A percentile compares a stretch with the other conserved stretches of the same genome.
Evolutionary conservation across 2,113 vertebrate genomes (phyloP).

Genomic region (Thunnus thynnus): DNA sequence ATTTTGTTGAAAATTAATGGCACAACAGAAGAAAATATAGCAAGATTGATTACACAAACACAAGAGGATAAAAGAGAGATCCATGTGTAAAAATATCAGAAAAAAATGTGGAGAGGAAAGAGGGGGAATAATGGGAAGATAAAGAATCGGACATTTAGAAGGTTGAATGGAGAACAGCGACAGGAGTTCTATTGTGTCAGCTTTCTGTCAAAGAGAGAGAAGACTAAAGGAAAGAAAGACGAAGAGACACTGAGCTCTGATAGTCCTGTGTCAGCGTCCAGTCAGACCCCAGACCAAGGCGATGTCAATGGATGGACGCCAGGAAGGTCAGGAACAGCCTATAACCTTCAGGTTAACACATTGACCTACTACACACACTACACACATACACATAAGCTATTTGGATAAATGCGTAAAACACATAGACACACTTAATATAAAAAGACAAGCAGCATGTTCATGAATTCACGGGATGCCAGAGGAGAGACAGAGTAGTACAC

Average conservation of each 20-base stretch:
- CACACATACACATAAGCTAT: background rate
- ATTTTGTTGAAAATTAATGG: background rate
- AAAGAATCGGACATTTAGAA: background rate
- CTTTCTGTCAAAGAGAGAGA: slow-evolving; percentile 42
- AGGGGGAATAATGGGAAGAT: background rate
- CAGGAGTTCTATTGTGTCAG: slow-evolving; percentile 42
- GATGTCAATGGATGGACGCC: slow-evolving; percentile 67
- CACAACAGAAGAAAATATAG: background rate
- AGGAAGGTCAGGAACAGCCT: slow-evolving; percentile 46
- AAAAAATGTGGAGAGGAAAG: background rate
- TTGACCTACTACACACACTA: background rate
- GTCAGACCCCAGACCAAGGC: slow-evolving; percentile 51
- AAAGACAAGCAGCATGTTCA: slow-evolving; percentile 5
- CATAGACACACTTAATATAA: slow-evolving; percentile 26
- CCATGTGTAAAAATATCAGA: background rate
- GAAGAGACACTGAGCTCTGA: slow-evolving; percentile 47
- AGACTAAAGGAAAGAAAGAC: slow-evolving; percentile 28
- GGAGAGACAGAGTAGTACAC: slow-evolving; percentile 26
- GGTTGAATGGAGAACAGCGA: background rate
- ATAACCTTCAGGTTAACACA: slow-evolving; percentile 50
- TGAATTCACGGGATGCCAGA: background rate
- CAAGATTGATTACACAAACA: background rate
- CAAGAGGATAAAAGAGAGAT: background rate
- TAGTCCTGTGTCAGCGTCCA: slow-evolving; percentile 72
- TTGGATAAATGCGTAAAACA: slow-evolving; percentile 23